Conservation (phyloP, 2,113 vertebrate genomes). For the Barnardius zonarius region DNA sequence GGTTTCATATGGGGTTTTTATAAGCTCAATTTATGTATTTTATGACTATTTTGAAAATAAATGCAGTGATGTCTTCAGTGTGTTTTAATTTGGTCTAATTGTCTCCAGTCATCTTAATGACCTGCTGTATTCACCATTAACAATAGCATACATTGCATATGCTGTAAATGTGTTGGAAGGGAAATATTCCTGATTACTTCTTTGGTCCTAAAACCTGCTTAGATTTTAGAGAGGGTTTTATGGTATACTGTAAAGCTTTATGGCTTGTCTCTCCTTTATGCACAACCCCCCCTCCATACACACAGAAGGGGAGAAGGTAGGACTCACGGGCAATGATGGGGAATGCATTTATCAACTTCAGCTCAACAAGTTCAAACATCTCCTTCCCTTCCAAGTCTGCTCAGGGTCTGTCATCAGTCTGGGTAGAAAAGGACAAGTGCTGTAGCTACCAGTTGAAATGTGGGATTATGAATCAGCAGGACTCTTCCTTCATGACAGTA, state of each 20-base stretch:
- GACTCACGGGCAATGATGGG: background rate
- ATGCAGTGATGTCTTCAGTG: conserved; percentile 17
- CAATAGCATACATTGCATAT: background rate
- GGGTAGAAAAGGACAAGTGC: background rate
- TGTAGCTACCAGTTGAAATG: background rate
- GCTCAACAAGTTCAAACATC: background rate
- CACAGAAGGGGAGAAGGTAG: background rate
- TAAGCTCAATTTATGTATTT: background rate
- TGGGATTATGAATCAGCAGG: background rate
- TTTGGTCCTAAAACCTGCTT: conserved; percentile 18
- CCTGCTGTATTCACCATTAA: background rate
- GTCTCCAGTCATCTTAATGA: background rate
- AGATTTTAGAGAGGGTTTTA: conserved; percentile 36
- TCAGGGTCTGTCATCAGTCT: conserved; percentile 10
- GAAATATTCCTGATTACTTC: conserved; percentile 34
- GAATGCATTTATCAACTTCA: conserved; percentile 40
- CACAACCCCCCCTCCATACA: rapidly evolving
- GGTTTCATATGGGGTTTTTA: background rate
- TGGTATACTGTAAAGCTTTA: conserved; percentile 57
- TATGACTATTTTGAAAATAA: conserved; percentile 19
- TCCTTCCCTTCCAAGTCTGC: background rate
- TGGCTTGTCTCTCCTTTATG: background rate
- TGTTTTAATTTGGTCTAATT: conserved; percentile 37
- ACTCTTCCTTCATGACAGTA: background rate
- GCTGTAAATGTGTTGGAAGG: conserved; percentile 34